Percentiles rank a stretch among this genome's conserved stretches.
These are phyloP conservation scores for Orchesellides sinensis DNA, from an alignment of 2,888 invertebrate genomes.

Conservation along the genomic window DNA sequence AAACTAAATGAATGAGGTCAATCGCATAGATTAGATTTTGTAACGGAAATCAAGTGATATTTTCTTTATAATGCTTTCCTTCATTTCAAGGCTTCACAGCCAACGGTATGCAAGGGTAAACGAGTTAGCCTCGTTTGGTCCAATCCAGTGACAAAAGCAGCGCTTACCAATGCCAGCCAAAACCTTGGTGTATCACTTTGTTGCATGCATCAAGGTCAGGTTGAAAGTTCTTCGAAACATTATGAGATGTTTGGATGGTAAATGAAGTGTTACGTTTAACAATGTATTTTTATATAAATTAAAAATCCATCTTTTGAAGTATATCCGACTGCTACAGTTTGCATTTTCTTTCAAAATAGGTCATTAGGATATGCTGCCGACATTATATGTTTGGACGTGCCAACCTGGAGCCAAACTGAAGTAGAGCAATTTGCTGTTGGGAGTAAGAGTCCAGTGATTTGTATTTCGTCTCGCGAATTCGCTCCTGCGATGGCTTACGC, in stretches of 20 bases:
- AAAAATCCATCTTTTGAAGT: not conserved
- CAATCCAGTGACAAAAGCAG: constrained; percentile 62
- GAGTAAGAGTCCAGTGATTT: constrained; percentile 63
- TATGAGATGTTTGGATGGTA: constrained; percentile 68
- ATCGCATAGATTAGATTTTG: not conserved
- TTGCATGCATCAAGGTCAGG: constrained; percentile 42
- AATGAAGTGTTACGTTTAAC: not conserved
- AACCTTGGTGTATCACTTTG: constrained; percentile 60
- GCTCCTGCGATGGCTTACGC: constrained; percentile 59
- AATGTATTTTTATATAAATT: not conserved
- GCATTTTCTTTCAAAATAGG: constrained; percentile 15
- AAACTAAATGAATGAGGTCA: not conserved
- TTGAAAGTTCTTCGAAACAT: constrained; percentile 6
- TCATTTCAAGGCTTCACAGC: not conserved
- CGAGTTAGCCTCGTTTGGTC: constrained; percentile 50
- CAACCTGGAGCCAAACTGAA: constrained; percentile 48
- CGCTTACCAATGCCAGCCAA: constrained; percentile 50
- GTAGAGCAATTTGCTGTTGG: constrained; percentile 64
- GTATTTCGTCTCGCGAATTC: constrained; percentile 43
- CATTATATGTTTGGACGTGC: constrained; percentile 60
- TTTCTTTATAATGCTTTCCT: not conserved
- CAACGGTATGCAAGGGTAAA: not conserved
- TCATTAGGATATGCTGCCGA: constrained; percentile 54
- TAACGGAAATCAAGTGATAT: not conserved
- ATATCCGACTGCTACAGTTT: not conserved